Evolutionary conservation across 2,113 vertebrate genomes (phyloP).

Genomic region (Campylomormyrus tamandua): DNA sequence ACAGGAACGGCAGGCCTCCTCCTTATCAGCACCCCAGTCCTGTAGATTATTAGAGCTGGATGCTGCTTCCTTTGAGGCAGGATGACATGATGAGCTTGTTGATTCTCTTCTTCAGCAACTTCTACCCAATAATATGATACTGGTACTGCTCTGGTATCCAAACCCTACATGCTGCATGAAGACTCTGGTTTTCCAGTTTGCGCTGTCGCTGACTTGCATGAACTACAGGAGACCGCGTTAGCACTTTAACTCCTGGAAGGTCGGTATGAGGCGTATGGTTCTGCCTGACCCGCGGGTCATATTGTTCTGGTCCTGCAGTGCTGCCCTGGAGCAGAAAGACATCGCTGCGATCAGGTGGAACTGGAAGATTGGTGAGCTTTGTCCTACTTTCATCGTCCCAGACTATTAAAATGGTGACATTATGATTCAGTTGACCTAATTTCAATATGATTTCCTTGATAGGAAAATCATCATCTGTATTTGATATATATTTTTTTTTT

Average conservation of each 20-base stretch:
- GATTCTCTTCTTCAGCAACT: background rate
- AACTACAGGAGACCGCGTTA: background rate
- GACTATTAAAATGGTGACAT: background rate
- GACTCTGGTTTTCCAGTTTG: background rate
- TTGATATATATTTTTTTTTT: background rate
- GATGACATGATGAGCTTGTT: background rate
- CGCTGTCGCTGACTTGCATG: background rate
- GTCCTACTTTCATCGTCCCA: background rate
- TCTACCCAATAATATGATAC: background rate
- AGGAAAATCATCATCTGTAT: background rate
- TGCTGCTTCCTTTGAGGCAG: background rate
- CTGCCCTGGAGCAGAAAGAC: constrained; percentile 66
- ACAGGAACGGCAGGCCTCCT: background rate
- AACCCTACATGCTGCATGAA: background rate
- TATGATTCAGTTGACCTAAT: background rate
- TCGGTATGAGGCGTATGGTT: background rate
- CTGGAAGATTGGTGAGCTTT: constrained; percentile 67
- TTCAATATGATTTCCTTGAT: background rate
- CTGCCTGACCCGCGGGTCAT: background rate
- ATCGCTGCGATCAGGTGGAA: constrained; percentile 68
- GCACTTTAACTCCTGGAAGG: background rate
- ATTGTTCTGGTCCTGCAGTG: constrained; percentile 50
- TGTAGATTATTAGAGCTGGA: background rate
- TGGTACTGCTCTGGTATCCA: background rate
- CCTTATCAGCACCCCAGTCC: background rate